A percentile compares a stretch with the other conserved stretches of the same genome.
Conservation (phyloP, 1,140 invertebrate species). For the Leptinotarsa lineolata region DNA sequence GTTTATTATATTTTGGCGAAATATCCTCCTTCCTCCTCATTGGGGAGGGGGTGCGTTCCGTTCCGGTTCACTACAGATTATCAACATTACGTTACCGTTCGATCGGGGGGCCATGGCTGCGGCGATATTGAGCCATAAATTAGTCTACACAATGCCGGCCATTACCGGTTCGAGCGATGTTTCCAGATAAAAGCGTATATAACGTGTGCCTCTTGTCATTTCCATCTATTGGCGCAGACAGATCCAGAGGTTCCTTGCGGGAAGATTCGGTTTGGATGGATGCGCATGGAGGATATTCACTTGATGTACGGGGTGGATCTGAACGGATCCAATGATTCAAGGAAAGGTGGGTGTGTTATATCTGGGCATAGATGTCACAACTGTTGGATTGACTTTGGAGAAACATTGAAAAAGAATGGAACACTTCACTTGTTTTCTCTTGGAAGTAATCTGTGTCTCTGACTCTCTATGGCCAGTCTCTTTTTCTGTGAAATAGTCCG, state of each 20-base stretch:
- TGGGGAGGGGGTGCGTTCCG: constrained; percentile 32
- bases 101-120: constrained; percentile 34
- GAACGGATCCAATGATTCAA: too few species aligned
- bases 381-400: too few species aligned
- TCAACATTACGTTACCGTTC: constrained; percentile 45
- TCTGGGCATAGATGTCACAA: too few species aligned
- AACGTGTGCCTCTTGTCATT: constrained; percentile 19
- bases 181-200: constrained; percentile 42
- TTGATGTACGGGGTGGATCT: too few species aligned
- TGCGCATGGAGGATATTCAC: background rate
- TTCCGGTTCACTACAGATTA: constrained; percentile 47
- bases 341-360: too few species aligned
- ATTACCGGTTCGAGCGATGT: constrained; percentile 44
- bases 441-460: too few species aligned
- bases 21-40: background rate
- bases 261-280: background rate
- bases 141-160: constrained; percentile 46
- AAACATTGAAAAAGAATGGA: too few species aligned
- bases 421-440: too few species aligned
- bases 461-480: too few species aligned
- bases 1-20: constrained; percentile 22
- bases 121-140: constrained; percentile 47
- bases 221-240: constrained; percentile 6
- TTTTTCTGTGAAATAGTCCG: too few species aligned
- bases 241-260: background rate